These are phyloP conservation scores for Psittacula echo DNA, from an alignment of 2,797 vertebrate species.

Conservation along the genomic window DNA sequence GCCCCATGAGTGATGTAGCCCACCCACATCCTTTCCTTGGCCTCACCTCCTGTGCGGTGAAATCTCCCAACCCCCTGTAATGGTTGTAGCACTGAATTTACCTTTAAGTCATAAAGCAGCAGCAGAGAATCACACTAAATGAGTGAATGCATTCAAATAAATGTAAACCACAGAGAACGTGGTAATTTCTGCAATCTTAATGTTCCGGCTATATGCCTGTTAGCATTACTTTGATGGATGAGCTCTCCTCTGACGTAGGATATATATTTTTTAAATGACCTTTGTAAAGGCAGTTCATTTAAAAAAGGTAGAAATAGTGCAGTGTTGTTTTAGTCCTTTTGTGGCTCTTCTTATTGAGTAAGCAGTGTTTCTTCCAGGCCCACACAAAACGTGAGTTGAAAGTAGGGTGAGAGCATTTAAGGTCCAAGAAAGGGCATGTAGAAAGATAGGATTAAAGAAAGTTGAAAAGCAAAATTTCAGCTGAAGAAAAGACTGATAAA, in stretches of 20 bases:
- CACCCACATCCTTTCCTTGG: neutral
- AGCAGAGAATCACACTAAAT: neutral
- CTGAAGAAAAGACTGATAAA: slow-evolving; percentile 11
- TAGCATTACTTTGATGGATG: slow-evolving; percentile 37
- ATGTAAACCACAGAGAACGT: neutral
- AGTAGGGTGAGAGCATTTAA: slow-evolving; percentile 41
- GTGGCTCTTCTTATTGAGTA: neutral
- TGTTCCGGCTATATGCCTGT: neutral
- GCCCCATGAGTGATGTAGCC: neutral
- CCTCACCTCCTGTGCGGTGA: neutral
- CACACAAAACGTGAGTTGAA: neutral
- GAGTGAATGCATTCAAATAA: slow-evolving; percentile 1
- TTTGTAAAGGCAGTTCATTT: neutral
- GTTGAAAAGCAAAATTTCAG: neutral
- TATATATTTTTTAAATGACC: neutral
- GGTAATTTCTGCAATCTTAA: neutral
- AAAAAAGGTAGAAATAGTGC: neutral
- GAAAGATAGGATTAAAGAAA: slow-evolving; percentile 21
- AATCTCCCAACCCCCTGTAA: neutral
- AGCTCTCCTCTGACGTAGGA: neutral
- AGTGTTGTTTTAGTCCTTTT: neutral
- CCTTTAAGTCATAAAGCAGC: neutral
- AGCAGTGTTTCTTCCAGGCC: slow-evolving; percentile 13
- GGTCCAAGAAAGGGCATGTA: neutral
- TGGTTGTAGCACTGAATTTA: neutral